Conservation (phyloP, 2,888 invertebrate genomes). For the Malthinus flaveolus region DNA sequence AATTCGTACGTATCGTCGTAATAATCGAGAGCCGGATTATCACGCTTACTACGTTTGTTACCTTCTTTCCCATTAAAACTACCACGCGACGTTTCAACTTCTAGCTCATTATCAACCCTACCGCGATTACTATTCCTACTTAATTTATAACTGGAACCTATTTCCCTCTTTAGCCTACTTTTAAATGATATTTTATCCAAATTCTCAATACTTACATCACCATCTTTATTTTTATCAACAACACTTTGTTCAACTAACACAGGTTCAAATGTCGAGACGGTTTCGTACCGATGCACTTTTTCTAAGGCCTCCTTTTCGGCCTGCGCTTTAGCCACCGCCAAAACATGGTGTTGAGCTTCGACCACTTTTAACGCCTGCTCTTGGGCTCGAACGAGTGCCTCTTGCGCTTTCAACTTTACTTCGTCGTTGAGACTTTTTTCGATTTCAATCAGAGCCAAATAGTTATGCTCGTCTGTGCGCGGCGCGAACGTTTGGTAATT, state of each 20-base stretch:
- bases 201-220: slow-evolving; percentile 10
- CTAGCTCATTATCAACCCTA: too few relatives aligned
- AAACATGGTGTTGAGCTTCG: slow-evolving; percentile 44
- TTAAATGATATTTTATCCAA: background rate
- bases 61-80: too few relatives aligned
- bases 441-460: slow-evolving; percentile 21
- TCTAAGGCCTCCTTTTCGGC: slow-evolving; percentile 6
- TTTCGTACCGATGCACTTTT: slow-evolving; percentile 3
- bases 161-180: too few relatives aligned
- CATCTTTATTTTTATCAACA: background rate
- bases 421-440: slow-evolving; percentile 46
- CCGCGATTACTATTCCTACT: too few relatives aligned
- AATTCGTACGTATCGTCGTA: too few relatives aligned
- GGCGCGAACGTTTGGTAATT: background rate
- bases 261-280: background rate
- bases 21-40: too few relatives aligned
- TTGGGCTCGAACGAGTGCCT: slow-evolving; percentile 45
- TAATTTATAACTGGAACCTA: too few relatives aligned
- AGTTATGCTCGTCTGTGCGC: background rate
- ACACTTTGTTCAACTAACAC: background rate
- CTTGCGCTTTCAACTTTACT: slow-evolving; percentile 44
- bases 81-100: too few relatives aligned
- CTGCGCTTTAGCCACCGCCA: slow-evolving; percentile 36
- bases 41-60: too few relatives aligned
- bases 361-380: slow-evolving; percentile 42